Base-by-base conservation (phyloP, 2,888 invertebrate species). In the Actias luna region DNA sequence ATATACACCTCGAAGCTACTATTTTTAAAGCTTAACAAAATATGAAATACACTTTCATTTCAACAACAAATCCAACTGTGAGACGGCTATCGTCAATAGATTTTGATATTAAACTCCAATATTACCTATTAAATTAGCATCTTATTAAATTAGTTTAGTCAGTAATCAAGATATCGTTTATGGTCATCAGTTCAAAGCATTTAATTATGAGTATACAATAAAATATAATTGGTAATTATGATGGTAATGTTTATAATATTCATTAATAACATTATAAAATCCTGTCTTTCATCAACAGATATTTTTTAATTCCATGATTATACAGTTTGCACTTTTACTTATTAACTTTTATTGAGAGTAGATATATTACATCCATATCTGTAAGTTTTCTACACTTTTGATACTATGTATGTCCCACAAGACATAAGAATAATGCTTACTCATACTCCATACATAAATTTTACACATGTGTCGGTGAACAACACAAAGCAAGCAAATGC, bases 401-500 rank as follows among this genome's bases (percentile, higher is more conserved):
- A 18, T 42, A 18, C 18, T 18, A 58, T 25, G 39, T 18, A 58
- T 25, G 39, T 42, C 59, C 25, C 59, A 68, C 71, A 70, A 73
- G 73, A 76, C 75, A 72, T 76, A 77, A 75, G 75, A 76, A 75
- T 79, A 77, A 80, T 78, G 78, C 75, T 78, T 73, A 69, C 75
- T 80, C 78, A 82, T 81, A 81, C 80, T 78, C 79, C 78, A 77
- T 77, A 83, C 79, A 83, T 84, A 84, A 86, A 89, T 89, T 88
- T 88, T 84, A 82, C 82, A 87, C 82, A 86, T 84, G 85, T 82
- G 85, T 84, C 81, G 76, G 79, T 75, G 75, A 81, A 84, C 80
- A 86, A 85, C 80, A 83, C 82, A 87, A 86, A 86, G 85, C 82
- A 82, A 75, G 77, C 77, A 73, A 82, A 83, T 79, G 82, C 83